A percentile compares a stretch with the other conserved stretches of the same genome.
These are phyloP conservation scores for Chloebia gouldiae DNA, from an alignment of 2,113 vertebrate genomes.

Conservation along the genomic window DNA sequence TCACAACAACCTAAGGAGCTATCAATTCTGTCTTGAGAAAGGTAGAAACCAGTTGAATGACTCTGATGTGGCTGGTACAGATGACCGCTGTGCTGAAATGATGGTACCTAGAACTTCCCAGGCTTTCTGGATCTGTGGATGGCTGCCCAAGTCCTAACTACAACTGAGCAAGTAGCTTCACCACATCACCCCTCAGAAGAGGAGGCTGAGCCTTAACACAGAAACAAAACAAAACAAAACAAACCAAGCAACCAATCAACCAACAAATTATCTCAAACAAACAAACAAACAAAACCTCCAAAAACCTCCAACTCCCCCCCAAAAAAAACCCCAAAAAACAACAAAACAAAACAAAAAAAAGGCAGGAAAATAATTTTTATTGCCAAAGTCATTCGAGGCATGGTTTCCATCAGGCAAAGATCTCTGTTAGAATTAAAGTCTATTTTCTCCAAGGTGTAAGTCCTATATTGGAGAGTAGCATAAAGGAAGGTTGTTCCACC, in stretches of 20 bases:
- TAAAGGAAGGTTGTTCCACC: background rate
- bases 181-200: background rate
- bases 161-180: fast-evolving
- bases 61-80: fast-evolving
- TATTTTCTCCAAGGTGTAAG: background rate
- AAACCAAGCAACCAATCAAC: background rate
- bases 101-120: background rate
- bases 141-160: background rate
- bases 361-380: background rate
- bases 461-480: background rate
- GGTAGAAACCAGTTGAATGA: background rate
- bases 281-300: background rate
- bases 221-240: background rate
- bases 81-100: background rate
- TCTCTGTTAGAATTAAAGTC: background rate
- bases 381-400: background rate
- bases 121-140: background rate
- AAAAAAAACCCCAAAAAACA: background rate
- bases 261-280: background rate
- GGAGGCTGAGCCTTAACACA: background rate
- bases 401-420: background rate
- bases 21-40: background rate
- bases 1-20: background rate
- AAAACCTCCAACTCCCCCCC: no score
- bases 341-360: background rate